Evolutionary conservation across 2,113 vertebrate species (phyloP).

Genomic region (Takifugu flavidus): DNA sequence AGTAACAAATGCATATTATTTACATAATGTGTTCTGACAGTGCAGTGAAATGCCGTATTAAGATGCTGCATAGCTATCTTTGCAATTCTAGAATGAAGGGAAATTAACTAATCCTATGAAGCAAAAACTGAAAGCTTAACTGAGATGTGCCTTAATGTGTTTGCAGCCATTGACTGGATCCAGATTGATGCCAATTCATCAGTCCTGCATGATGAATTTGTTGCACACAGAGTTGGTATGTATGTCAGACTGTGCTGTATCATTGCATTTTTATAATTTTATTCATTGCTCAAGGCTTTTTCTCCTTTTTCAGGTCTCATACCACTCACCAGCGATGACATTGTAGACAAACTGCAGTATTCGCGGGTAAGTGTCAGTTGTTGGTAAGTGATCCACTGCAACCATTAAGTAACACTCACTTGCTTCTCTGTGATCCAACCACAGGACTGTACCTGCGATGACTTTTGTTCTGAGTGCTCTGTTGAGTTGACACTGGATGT

Average conservation of each 20-base stretch:
- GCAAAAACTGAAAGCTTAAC: not conserved
- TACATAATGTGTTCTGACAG: too few relatives aligned
- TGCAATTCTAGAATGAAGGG: not conserved
- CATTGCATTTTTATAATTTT: not conserved
- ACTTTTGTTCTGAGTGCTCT: constrained; percentile 95
- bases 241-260: constrained; percentile 5
- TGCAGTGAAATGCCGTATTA: not conserved
- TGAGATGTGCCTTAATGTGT: not conserved
- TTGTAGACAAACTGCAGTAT: constrained; percentile 97
- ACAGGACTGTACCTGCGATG: constrained; percentile 94
- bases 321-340: constrained; percentile 94
- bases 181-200: constrained; percentile 98
- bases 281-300: not conserved
- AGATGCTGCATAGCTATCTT: not conserved
- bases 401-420: not conserved
- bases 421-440: not conserved
- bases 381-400: not conserved
- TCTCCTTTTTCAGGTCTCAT: constrained; percentile 82
- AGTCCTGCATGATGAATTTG: constrained; percentile 96
- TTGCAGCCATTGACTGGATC: constrained; percentile 95
- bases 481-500: constrained; percentile 95
- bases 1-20: too few relatives aligned
- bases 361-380: constrained; percentile 81
- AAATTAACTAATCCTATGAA: not conserved
- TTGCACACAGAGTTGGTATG: constrained; percentile 94